A percentile compares a stretch with the other conserved stretches of the same genome.
Conservation (phyloP, 2,113 vertebrate genomes). For the Pionites leucogaster region DNA sequence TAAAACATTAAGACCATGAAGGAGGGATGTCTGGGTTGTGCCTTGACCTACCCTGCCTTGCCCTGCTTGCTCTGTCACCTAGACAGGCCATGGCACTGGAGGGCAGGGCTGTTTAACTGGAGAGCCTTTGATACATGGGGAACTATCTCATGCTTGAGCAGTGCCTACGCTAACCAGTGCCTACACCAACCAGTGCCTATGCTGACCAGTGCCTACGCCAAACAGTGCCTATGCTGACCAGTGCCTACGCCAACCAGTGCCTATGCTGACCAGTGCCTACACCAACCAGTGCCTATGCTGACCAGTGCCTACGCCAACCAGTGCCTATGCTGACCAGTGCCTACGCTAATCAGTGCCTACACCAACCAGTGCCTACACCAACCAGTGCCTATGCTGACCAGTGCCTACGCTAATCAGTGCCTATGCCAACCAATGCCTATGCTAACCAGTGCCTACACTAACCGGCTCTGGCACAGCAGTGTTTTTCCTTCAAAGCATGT, state of each 20-base stretch:
- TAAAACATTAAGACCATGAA: neutral
- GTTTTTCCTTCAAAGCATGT: neutral
- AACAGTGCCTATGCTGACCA: fast-evolving
- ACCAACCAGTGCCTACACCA: fast-evolving
- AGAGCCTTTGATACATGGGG: fast-evolving
- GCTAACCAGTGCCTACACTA: too few relatives aligned
- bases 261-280: too few relatives aligned
- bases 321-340: too few relatives aligned
- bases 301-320: too few relatives aligned
- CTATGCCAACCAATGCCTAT: too few relatives aligned
- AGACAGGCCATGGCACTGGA: neutral
- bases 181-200: neutral
- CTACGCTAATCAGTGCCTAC: too few relatives aligned
- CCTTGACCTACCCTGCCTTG: neutral
- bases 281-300: too few relatives aligned
- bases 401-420: too few relatives aligned
- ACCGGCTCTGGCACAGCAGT: neutral
- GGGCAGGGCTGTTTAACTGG: neutral
- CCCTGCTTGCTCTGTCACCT: neutral
- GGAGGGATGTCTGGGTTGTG: neutral
- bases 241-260: too few relatives aligned
- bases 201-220: too few relatives aligned
- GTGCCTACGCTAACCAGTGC: fast-evolving
- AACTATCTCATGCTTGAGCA: neutral
- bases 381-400: too few relatives aligned